phyloP scores from a whole-genome alignment of 1,140 invertebrate genomes.

The Drosophila carrolli region DNA sequence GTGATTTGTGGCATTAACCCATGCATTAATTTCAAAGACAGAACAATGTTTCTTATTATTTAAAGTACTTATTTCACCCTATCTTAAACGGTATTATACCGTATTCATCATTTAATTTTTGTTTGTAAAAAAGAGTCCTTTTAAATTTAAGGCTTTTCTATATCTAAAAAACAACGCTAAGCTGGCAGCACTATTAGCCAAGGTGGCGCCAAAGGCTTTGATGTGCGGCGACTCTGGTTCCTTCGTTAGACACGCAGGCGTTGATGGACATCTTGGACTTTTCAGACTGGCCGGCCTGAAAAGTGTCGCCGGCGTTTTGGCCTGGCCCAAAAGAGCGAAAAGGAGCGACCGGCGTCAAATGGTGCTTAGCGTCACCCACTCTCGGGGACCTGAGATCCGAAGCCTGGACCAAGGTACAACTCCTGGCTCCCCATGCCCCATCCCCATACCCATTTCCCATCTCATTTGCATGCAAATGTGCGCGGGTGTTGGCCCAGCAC shows the following conservation, averaged over 20 bases:
- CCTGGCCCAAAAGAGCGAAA: conserved; percentile 33
- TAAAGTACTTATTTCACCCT: too few species aligned
- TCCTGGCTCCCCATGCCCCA: conserved; percentile 27
- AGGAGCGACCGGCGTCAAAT: conserved; percentile 64
- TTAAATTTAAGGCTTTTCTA: not conserved
- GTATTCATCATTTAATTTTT: too few species aligned
- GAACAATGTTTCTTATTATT: too few species aligned
- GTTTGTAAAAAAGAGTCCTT: too few species aligned
- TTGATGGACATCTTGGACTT: conserved; percentile 78
- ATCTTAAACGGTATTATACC: too few species aligned
- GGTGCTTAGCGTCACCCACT: conserved; percentile 80
- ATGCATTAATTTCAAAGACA: too few species aligned
- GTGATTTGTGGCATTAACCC: too few species aligned
- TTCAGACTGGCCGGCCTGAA: conserved; percentile 38
- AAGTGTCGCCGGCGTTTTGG: conserved; percentile 58
- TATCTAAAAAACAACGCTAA: too few species aligned
- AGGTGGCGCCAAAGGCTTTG: conserved; percentile 78
- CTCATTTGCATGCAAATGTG: conserved; percentile 82
- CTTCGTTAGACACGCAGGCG: conserved; percentile 81
- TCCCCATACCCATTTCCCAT: conserved; percentile 21
- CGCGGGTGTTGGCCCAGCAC: conserved; percentile 76
- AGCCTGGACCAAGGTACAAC: conserved; percentile 27
- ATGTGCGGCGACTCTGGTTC: conserved; percentile 62
- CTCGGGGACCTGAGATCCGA: conserved; percentile 14
- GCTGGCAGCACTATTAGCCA: conserved; percentile 28